Evolutionary conservation across 2,888 invertebrate genomes (phyloP).

Genomic region (Cerastis leucographa): DNA sequence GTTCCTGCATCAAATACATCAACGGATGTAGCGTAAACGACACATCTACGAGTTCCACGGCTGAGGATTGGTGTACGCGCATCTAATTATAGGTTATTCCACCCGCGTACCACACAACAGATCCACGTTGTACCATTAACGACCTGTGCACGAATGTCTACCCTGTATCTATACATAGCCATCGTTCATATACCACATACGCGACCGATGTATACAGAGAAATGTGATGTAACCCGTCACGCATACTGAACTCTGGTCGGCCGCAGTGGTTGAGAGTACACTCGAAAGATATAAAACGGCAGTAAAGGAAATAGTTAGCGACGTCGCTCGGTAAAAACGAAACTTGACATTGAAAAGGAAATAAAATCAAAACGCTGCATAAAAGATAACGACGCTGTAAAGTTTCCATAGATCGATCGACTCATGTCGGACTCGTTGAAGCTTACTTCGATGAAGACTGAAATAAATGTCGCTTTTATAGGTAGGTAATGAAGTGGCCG

Average conservation of each 20-base stretch:
- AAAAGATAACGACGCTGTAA: slow-evolving; percentile 80
- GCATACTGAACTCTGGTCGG: slow-evolving; percentile 74
- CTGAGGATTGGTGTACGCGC: slow-evolving; percentile 86
- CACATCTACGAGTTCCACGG: slow-evolving; percentile 83
- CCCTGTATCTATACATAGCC: slow-evolving; percentile 74
- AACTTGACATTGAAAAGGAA: slow-evolving; percentile 80
- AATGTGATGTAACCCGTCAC: slow-evolving; percentile 81
- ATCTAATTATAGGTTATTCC: slow-evolving; percentile 90
- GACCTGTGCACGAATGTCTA: slow-evolving; percentile 86
- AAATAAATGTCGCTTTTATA: slow-evolving; percentile 81
- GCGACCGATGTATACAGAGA: slow-evolving; percentile 73
- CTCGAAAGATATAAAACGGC: slow-evolving; percentile 66
- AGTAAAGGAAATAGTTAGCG: slow-evolving; percentile 69
- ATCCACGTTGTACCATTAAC: slow-evolving; percentile 87
- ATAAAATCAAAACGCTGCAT: slow-evolving; percentile 75
- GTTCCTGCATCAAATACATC: slow-evolving; percentile 74
- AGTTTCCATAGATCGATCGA: slow-evolving; percentile 78
- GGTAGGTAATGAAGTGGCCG: slow-evolving; percentile 84
- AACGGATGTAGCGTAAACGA: slow-evolving; percentile 82
- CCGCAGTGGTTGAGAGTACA: slow-evolving; percentile 59
- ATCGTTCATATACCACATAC: slow-evolving; percentile 73
- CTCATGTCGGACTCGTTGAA: slow-evolving; percentile 67
- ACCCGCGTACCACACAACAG: slow-evolving; percentile 87
- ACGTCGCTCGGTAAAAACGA: slow-evolving; percentile 68
- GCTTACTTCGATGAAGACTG: slow-evolving; percentile 75